These are phyloP conservation scores for Drosophila eugracilis DNA, from an alignment of 1,140 invertebrate genomes.

Conservation along the genomic window DNA sequence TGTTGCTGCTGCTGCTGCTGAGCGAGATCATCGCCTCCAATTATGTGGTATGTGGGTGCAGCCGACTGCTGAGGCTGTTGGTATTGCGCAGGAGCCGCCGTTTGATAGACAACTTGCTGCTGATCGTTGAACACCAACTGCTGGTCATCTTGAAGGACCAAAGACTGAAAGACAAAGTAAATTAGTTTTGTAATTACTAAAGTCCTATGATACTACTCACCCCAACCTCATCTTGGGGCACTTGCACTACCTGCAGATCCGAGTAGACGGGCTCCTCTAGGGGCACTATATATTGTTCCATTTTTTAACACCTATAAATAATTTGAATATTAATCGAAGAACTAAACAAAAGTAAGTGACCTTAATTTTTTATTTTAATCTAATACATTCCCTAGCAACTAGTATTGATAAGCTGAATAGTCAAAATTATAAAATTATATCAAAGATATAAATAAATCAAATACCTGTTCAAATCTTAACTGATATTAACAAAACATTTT, in stretches of 20 bases:
- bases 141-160: conserved; percentile 77
- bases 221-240: conserved; percentile 75
- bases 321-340: too few species aligned
- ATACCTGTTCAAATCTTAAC: too few species aligned
- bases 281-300: conserved; percentile 71
- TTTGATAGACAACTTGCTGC: conserved; percentile 81
- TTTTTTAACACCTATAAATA: conserved; percentile 14
- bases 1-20: conserved; percentile 74
- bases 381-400: too few species aligned
- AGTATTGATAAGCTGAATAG: too few species aligned
- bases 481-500: too few species aligned
- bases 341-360: not conserved
- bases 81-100: conserved; percentile 64
- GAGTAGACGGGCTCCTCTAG: conserved; percentile 72
- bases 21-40: conserved; percentile 66
- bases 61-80: conserved; percentile 63
- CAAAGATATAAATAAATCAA: too few species aligned
- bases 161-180: conserved; percentile 32
- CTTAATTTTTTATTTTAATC: too few species aligned
- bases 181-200: not conserved
- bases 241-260: conserved; percentile 79
- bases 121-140: conserved; percentile 78
- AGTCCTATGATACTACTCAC: conserved; percentile 50
- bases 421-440: too few species aligned
- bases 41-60: conserved; percentile 73